phyloP scores from a whole-genome alignment of 2,113 vertebrate genomes.

The Chinchilla lanigera region DNA sequence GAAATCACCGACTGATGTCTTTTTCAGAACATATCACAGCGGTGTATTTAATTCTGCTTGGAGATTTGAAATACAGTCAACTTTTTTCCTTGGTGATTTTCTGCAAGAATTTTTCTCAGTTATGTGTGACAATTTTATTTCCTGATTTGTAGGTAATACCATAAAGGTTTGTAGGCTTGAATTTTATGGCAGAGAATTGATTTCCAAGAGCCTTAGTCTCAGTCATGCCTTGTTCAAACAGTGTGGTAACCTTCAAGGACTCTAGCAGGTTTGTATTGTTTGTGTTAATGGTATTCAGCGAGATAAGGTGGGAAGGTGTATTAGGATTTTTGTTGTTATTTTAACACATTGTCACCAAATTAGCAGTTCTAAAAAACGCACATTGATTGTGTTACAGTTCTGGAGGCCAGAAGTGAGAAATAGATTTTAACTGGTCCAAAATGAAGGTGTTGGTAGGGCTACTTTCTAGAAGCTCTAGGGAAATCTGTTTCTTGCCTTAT shows the following conservation, averaged over 20 bases:
- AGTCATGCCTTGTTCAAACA: not conserved
- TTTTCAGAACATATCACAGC: not conserved
- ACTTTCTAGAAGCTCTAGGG: not conserved
- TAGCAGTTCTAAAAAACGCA: not conserved
- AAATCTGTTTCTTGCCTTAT: not conserved
- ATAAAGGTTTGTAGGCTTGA: not conserved
- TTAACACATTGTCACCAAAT: not conserved
- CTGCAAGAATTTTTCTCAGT: not conserved
- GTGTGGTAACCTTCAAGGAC: not conserved
- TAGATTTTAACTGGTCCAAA: not conserved
- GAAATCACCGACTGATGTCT: not conserved
- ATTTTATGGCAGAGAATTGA: not conserved
- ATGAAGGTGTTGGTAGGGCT: not conserved
- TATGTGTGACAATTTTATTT: not conserved
- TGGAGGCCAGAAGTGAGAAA: not conserved
- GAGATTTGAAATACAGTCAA: not conserved
- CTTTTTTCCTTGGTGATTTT: not conserved
- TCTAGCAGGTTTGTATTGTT: not conserved
- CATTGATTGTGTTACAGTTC: not conserved
- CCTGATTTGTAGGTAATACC: not conserved
- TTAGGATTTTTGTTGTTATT: not conserved
- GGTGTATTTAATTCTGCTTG: not conserved
- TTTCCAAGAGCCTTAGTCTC: not conserved
- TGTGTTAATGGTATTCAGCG: not conserved
- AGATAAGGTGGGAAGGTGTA: not conserved